These are phyloP conservation scores for Callocephalon fimbriatum DNA, from an alignment of 2,113 vertebrate genomes.

Conservation along the genomic window DNA sequence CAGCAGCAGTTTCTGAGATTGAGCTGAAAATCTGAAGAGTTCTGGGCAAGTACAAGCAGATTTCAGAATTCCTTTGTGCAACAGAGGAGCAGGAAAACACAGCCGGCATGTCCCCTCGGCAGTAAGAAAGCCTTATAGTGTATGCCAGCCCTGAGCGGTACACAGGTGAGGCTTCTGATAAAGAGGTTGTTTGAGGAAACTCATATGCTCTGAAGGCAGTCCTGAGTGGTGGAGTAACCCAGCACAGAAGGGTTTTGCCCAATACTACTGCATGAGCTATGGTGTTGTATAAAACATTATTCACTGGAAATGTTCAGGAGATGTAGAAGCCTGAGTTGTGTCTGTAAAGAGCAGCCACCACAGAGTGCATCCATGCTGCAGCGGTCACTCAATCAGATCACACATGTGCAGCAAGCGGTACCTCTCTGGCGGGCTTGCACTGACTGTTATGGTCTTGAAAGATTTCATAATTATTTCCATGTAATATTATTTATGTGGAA, in stretches of 20 bases:
- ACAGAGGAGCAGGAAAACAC: not conserved
- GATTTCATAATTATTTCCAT: not conserved
- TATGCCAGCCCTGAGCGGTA: not conserved
- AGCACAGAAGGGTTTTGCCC: not conserved
- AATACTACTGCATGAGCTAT: not conserved
- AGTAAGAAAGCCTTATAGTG: not conserved
- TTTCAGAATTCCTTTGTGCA: not conserved
- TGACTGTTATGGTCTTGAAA: not conserved
- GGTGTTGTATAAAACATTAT: not conserved
- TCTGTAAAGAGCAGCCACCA: not conserved
- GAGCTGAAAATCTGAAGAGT: not conserved
- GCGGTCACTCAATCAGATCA: not conserved
- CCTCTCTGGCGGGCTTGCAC: not conserved
- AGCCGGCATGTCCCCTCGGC: not conserved
- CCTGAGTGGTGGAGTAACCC: not conserved
- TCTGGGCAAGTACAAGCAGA: not conserved
- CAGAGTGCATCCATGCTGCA: not conserved
- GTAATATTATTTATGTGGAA: not conserved
- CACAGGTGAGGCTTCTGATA: not conserved
- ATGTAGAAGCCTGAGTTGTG: not conserved
- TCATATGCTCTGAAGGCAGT: rapidly evolving
- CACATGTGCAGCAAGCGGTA: not conserved
- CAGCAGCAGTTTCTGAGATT: not conserved
- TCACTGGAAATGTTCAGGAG: not conserved
- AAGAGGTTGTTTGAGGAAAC: not conserved